These are phyloP conservation scores for Lagopus muta DNA, from an alignment of 2,113 vertebrate species.

Conservation along the genomic window DNA sequence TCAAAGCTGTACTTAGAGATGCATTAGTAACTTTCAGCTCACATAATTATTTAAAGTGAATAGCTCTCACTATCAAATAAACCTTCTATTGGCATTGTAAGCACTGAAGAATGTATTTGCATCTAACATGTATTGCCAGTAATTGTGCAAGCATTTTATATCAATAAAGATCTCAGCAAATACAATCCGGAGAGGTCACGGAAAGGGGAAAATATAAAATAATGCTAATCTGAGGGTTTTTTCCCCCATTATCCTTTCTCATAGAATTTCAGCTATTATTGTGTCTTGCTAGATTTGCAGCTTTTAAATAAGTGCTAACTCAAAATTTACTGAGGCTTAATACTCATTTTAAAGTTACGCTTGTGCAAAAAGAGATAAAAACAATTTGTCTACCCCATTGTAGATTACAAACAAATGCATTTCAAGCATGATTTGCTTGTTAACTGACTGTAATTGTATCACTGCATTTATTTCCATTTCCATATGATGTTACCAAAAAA, in stretches of 20 bases:
- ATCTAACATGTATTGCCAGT: background rate
- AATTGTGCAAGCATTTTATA: background rate
- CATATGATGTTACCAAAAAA: background rate
- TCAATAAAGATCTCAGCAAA: background rate
- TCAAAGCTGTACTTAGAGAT: background rate
- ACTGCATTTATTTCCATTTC: background rate
- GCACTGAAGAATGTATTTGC: background rate
- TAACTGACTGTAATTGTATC: background rate
- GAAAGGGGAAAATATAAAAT: conserved; percentile 30
- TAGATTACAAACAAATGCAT: background rate
- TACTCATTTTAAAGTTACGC: background rate
- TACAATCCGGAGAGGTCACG: background rate
- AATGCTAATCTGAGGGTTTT: background rate
- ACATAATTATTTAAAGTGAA: conserved; percentile 8
- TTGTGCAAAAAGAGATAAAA: background rate
- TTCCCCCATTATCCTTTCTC: background rate
- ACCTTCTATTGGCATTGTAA: background rate
- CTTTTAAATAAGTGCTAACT: background rate
- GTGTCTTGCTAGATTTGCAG: background rate
- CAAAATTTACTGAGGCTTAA: conserved; percentile 9
- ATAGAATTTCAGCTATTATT: conserved; percentile 18
- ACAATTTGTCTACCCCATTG: background rate
- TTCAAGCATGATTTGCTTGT: background rate
- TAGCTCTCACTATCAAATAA: conserved; percentile 28
- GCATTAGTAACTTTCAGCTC: background rate